phyloP scores from a whole-genome alignment of 30 jellyfish, hydroid and myxozoan species.

The Chrysaora quinquecirrha region DNA sequence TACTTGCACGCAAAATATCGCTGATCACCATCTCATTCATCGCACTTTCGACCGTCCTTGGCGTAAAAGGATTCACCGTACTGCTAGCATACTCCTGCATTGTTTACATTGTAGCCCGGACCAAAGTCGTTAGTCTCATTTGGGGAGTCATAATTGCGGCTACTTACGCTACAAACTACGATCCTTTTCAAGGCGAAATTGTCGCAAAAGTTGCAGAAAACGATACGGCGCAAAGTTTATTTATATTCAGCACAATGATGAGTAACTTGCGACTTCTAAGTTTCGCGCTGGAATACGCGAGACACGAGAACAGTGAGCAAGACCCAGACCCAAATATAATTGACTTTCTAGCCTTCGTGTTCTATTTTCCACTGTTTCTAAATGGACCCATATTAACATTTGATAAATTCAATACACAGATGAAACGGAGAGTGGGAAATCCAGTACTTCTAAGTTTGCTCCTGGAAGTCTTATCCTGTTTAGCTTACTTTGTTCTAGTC shows the following conservation, averaged over 20 bases:
- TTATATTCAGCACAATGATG: slow-evolving; percentile 51
- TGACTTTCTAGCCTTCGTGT: slow-evolving; percentile 54
- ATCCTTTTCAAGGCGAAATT: slow-evolving; percentile 52
- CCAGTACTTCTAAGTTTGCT: slow-evolving; percentile 27
- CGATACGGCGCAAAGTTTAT: slow-evolving; percentile 53
- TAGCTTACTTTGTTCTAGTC: slow-evolving; percentile 42
- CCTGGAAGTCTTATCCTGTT: slow-evolving; percentile 50
- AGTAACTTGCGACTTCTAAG: slow-evolving; percentile 67
- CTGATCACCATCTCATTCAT: slow-evolving; percentile 55
- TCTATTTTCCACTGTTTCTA: slow-evolving; percentile 76
- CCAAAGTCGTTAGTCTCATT: neutral
- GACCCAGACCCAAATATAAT: slow-evolving; percentile 36
- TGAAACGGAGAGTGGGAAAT: slow-evolving; percentile 6
- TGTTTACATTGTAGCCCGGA: slow-evolving; percentile 41
- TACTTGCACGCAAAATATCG: slow-evolving; percentile 60
- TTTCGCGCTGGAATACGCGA: slow-evolving; percentile 65
- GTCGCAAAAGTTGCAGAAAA: slow-evolving; percentile 37
- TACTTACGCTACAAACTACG: slow-evolving; percentile 55
- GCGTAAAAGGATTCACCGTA: slow-evolving; percentile 29
- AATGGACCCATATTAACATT: slow-evolving; percentile 89
- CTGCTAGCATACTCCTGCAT: slow-evolving; percentile 32
- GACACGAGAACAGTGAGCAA: neutral
- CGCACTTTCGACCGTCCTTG: slow-evolving; percentile 44
- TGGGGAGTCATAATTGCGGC: slow-evolving; percentile 46
- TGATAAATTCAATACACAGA: slow-evolving; percentile 63